Evolutionary conservation across 2,797 vertebrate genomes (phyloP), one percentile per base, ranked within the genome.

Genomic region (Oreonectes daqikongensis): DNA sequence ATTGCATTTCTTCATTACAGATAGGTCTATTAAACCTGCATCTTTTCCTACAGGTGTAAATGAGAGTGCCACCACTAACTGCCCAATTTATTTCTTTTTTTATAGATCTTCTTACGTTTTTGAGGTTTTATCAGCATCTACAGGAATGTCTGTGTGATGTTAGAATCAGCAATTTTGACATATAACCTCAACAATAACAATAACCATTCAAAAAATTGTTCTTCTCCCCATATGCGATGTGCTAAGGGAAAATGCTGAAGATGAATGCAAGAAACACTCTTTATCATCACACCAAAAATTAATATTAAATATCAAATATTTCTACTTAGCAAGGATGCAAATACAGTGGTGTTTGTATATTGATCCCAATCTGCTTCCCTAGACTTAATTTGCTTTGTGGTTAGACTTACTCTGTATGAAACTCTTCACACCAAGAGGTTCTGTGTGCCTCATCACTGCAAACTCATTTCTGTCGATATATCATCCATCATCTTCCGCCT

Each of bases 1-100:
- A 76, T 82, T 78, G 44, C 18, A 35, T 38, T 20, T 59, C 63
- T 68, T 85, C 77, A 78, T 81, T 72, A 78, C 11, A 52, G 63
- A 40, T 10, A 48, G 20, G 60, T 82, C 28, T 78, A 83, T 86
- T 85, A 78, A 86, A 82, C 83, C 63, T 18, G 46, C 78, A 79
- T 87, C 81, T 82, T 76, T 79, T 4, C n/a, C 53, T 20, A 2
- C 11, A 40, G 18, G 50, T 60, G n/a, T 46, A 7, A 55, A 55
- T 61, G 22, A 75, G 46, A 35, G 66, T 57, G 46, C 5, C 44
- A 35, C n/a, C 14, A 15, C 3, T 17, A 50, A 24, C 30, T 14
- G 15, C n/a, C 5, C 11, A 1, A 26, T 64, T 64, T 64, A 64
- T 40, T n/a, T 70, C 14, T 12, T 26, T 52, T 52, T 7, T 40